Conservation (phyloP, 2,113 vertebrate genomes). For the Falcunculus frontatus region DNA sequence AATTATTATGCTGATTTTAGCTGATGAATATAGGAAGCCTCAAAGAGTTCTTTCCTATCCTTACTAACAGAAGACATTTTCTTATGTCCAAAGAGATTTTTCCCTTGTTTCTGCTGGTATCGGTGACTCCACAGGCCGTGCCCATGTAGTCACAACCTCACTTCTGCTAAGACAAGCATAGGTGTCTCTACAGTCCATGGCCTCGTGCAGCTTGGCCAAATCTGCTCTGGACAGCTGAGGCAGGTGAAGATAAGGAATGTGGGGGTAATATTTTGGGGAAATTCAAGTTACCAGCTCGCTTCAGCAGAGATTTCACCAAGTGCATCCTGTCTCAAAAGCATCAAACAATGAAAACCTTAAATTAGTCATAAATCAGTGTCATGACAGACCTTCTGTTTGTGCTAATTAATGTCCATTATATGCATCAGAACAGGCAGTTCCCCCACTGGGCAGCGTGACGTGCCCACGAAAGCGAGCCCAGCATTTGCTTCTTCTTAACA, state of each 20-base stretch:
- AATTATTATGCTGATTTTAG: not conserved
- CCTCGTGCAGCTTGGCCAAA: not conserved
- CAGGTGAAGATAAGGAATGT: not conserved
- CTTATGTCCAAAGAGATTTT: not conserved
- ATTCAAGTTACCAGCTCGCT: not conserved
- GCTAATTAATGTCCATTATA: not conserved
- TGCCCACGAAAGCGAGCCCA: not conserved
- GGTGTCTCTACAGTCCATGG: not conserved
- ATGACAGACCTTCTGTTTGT: not conserved
- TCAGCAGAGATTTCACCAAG: not conserved
- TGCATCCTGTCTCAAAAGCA: not conserved
- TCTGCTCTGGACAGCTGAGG: not conserved
- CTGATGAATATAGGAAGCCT: not conserved
- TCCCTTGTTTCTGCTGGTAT: not conserved
- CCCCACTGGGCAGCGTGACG: too few species aligned
- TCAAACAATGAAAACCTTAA: not conserved
- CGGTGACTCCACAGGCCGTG: not conserved
- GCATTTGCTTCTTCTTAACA: not conserved
- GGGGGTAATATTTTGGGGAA: not conserved
- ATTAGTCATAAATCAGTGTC: not conserved
- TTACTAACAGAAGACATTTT: not conserved
- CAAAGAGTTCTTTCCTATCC: not conserved
- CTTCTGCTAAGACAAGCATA: not conserved
- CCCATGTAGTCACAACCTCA: not conserved
- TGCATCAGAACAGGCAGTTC: not conserved